Evolutionary conservation across 2,888 invertebrate genomes (phyloP).

Genomic region (Platycheirus albimanus): DNA sequence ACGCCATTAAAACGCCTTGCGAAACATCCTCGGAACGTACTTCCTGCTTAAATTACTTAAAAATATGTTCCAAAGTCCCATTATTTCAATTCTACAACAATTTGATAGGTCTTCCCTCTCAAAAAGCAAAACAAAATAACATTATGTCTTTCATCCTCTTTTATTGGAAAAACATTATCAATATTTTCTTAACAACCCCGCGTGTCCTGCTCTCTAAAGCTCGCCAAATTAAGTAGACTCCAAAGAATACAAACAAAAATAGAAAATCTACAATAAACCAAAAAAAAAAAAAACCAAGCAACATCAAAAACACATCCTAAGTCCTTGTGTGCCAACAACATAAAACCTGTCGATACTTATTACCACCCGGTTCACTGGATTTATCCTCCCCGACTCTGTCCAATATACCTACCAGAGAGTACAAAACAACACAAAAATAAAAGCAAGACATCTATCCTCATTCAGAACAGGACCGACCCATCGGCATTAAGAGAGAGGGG

Average conservation of each 20-base stretch:
- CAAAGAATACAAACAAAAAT: slow-evolving; percentile 32
- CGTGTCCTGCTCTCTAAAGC: slow-evolving; percentile 3
- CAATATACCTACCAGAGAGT: slow-evolving; percentile 1
- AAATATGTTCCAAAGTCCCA: too few species aligned
- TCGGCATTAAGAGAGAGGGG: too few species aligned
- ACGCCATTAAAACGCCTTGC: too few species aligned
- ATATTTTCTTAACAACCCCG: slow-evolving; percentile 23
- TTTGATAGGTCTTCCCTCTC: too few species aligned
- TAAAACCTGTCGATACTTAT: slow-evolving; percentile 65
- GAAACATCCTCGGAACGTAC: too few species aligned
- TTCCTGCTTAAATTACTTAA: too few species aligned
- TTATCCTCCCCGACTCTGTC: slow-evolving; percentile 39
- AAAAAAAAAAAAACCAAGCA: not conserved
- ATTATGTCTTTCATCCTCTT: slow-evolving; percentile 26
- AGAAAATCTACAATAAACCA: not conserved
- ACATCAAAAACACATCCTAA: slow-evolving; percentile 17
- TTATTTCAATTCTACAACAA: too few species aligned
- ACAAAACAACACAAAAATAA: slow-evolving; percentile 20
- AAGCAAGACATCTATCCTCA: slow-evolving; percentile 36
- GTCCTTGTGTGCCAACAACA: slow-evolving; percentile 36
- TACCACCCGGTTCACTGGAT: slow-evolving; percentile 61
- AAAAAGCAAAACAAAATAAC: too few species aligned
- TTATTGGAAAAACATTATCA: slow-evolving; percentile 35
- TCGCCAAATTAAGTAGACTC: slow-evolving; percentile 52
- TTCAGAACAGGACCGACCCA: too few species aligned